phyloP scores from a whole-genome alignment of 2,113 vertebrate genomes.

The Zosterops pallidus region DNA sequence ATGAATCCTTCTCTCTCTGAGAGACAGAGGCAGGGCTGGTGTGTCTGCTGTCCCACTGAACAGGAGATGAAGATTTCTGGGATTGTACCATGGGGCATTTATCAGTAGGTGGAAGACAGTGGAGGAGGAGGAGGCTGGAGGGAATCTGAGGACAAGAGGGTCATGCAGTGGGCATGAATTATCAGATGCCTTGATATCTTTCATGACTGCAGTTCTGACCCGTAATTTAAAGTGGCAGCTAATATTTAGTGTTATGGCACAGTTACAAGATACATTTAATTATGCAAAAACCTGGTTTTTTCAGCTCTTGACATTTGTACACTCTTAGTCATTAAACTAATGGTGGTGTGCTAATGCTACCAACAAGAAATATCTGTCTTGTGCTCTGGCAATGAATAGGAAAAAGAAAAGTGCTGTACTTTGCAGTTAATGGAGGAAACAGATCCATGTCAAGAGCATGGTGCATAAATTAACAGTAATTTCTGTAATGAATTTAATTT shows the following conservation, averaged over 20 bases:
- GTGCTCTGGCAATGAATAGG: not conserved
- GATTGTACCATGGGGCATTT: not conserved
- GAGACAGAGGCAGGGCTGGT: rapidly evolving
- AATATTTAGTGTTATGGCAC: not conserved
- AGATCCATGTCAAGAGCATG: not conserved
- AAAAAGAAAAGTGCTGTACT: not conserved
- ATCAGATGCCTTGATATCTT: not conserved
- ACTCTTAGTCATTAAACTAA: slow-evolving; percentile 34
- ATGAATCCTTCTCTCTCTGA: not conserved
- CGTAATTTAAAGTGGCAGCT: not conserved
- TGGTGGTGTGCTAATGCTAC: slow-evolving; percentile 26
- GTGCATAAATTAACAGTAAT: not conserved
- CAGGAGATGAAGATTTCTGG: not conserved
- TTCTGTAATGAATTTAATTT: not conserved
- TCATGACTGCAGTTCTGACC: not conserved
- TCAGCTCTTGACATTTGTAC: not conserved
- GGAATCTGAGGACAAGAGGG: not conserved
- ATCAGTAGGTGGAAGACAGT: not conserved
- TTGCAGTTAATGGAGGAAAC: not conserved
- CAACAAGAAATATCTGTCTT: not conserved
- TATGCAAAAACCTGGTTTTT: slow-evolving; percentile 10
- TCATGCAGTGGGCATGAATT: not conserved
- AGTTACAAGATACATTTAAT: not conserved
- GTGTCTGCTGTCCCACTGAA: not conserved
- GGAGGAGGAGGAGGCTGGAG: rapidly evolving